Base-by-base conservation (phyloP, 1,140 invertebrate genomes). In the Ceratosolen solmsi region DNA sequence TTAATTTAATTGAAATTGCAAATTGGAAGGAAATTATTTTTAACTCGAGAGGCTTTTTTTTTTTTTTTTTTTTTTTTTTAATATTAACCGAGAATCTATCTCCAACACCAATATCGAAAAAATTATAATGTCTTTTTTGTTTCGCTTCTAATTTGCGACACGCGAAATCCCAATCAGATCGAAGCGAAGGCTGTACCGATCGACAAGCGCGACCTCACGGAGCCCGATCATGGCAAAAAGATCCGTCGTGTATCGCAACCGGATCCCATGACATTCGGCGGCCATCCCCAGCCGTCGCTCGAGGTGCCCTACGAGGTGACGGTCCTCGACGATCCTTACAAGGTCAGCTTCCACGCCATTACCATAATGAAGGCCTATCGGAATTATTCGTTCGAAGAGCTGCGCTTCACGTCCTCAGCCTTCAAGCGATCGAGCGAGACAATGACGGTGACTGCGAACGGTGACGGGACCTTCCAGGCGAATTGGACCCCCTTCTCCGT, bases 361-460 rank as follows among this genome's bases (percentile, higher is more conserved):
- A 97, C 96, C 8, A 96, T 97, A 84, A 98, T 98, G 96, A 97
- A 97, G 91, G 94, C 95, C 0, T 99, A 97, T 91, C 96, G 98
- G 86, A 96, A 98, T 88, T 99, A 98, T 87, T 99, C 98, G 0
- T 99, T 99, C 92, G 98, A 99, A 91, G 98, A 99, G 89, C 91
- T 99, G 7, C 94, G 98, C 41, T 95, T 95, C 84, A 95, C 95
- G 54, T 96, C 96, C 11, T 96, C 96, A 1, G 92, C 94, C 2
- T 91, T 96, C 2, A 94, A 94, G 81, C 90, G 96, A 71, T 94
- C 95, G 2, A 95, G 94, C 84, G 98, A 98, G 89, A 95, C 95
- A 82, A 96, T 99, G 93, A 91, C 96, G 17, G 96, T 98, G 0
- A 93, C 95, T 77, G 93, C 95, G 22, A 97, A 97, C 89, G 93